phyloP scores from a whole-genome alignment of 2,888 invertebrate genomes.

The Chaitophorus viminalis region DNA sequence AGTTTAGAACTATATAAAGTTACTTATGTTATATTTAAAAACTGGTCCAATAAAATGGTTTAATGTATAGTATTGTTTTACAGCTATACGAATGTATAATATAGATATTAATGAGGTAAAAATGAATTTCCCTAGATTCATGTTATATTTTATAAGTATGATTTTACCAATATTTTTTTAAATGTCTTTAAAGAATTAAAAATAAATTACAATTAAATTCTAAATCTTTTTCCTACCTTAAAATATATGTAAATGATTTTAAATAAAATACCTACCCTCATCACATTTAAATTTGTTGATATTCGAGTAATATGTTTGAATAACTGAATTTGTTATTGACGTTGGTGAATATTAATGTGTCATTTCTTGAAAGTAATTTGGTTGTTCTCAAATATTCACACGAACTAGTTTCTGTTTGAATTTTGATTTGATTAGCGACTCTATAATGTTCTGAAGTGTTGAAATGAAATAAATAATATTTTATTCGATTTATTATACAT shows the following conservation, averaged over 20 bases:
- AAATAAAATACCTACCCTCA: neutral
- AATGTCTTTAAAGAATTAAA: no score
- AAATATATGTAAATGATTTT: no score
- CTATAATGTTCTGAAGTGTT: neutral
- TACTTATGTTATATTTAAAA: no score
- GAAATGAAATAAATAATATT: neutral
- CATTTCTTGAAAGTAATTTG: neutral
- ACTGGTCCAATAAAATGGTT: no score
- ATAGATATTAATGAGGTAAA: no score
- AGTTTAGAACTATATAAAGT: neutral
- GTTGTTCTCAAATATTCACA: neutral
- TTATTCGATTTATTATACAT: neutral
- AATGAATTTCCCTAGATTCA: no score
- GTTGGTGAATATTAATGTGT: neutral
- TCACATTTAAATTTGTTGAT: neutral
- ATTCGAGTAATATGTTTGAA: neutral
- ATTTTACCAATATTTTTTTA: no score
- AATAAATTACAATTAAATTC: no score
- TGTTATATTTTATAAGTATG: no score
- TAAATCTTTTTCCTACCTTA: no score
- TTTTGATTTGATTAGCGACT: neutral
- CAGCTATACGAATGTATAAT: no score
- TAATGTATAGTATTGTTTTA: no score
- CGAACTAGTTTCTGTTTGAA: neutral
- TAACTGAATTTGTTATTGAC: neutral